Conservation (phyloP, 1,140 invertebrate species). For the Portunus trituberculatus region DNA sequence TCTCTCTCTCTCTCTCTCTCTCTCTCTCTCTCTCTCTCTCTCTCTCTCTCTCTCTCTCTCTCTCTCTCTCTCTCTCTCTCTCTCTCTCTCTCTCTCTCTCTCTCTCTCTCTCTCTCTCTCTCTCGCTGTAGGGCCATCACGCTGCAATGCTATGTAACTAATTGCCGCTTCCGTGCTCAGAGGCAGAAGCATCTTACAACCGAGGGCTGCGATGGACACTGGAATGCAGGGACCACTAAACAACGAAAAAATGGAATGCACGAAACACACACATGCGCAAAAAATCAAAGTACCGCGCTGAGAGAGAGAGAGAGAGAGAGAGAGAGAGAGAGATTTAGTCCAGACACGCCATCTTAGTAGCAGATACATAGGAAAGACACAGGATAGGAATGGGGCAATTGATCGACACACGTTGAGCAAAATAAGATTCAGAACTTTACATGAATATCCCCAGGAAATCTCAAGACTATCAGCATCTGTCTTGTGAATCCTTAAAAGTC, state of each 20-base stretch:
- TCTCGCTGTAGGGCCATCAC: too few species aligned
- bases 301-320: conserved; percentile 49
- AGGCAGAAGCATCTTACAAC: not conserved
- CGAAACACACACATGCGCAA: not conserved
- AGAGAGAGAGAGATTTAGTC: conserved; percentile 6
- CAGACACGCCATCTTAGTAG: not conserved
- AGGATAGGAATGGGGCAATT: too few species aligned
- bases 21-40: too few species aligned
- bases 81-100: too few species aligned
- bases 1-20: too few species aligned
- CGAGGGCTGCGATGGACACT: not conserved
- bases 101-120: too few species aligned
- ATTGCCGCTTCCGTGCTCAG: not conserved
- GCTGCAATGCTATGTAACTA: not conserved
- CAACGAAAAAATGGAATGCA: not conserved
- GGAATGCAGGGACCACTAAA: not conserved
- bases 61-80: too few species aligned
- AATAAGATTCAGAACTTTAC: too few species aligned
- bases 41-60: not conserved
- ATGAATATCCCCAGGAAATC: too few species aligned
- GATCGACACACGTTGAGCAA: too few species aligned
- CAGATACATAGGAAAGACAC: too few species aligned
- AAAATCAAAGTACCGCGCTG: not conserved
- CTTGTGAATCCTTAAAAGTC: not conserved
- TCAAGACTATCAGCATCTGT: not conserved